Evolutionary conservation across 1,140 invertebrate species (phyloP).

Genomic region (Hesperophylax magnus): DNA sequence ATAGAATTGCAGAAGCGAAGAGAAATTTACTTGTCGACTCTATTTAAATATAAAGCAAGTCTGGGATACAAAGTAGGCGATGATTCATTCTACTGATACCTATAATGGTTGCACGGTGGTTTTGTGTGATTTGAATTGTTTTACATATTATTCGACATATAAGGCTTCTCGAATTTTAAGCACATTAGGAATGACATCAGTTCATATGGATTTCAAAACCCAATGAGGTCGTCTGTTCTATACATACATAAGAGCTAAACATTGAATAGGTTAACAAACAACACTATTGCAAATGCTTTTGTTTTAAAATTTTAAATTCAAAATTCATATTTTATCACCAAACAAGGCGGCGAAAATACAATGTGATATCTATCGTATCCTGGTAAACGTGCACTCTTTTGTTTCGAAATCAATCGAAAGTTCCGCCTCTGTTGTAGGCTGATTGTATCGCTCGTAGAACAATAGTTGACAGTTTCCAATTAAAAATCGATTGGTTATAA

Average conservation of each 20-base stretch:
- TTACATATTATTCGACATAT: conserved; percentile 9
- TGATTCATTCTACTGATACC: background rate
- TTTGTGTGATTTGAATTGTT: conserved; percentile 13
- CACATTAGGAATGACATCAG: background rate
- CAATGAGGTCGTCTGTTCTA: too few species aligned
- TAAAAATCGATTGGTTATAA: background rate
- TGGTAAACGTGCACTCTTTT: too few species aligned
- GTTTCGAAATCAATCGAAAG: too few species aligned
- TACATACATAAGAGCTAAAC: too few species aligned
- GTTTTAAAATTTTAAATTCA: too few species aligned
- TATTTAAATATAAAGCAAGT: background rate
- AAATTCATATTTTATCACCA: too few species aligned
- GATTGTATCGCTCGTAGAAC: background rate
- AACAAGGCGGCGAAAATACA: too few species aligned
- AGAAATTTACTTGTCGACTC: conserved; percentile 13
- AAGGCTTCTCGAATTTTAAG: conserved; percentile 19
- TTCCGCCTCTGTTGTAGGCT: background rate
- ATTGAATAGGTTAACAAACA: too few species aligned
- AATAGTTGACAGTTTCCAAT: background rate
- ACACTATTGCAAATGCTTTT: too few species aligned
- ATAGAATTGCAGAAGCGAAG: background rate
- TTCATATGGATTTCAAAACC: background rate
- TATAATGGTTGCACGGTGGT: background rate
- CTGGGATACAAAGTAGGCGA: conserved; percentile 11
- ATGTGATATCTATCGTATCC: too few species aligned